Percentiles rank a stretch among this genome's conserved stretches.
phyloP scores from a whole-genome alignment of 2,888 invertebrate species.

The Acholoe squamosa region DNA sequence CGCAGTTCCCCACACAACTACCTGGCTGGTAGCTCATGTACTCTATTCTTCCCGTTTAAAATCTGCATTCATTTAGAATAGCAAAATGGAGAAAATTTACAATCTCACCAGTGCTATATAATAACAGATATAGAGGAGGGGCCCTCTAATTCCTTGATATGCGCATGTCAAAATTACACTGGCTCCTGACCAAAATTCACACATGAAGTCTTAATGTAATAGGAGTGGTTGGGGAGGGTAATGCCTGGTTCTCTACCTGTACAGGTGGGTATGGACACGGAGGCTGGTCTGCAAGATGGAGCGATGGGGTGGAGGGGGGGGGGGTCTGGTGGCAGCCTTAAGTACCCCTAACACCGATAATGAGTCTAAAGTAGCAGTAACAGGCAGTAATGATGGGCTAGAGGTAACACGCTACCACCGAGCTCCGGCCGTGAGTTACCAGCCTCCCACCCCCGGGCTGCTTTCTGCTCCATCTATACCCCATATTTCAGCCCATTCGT shows the following conservation, averaged over 20 bases:
- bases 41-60: too few species aligned
- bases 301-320: not conserved
- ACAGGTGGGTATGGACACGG: not conserved
- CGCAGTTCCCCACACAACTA: too few species aligned
- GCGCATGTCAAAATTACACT: too few species aligned
- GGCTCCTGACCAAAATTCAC: too few species aligned
- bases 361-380: conserved; percentile 30
- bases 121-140: too few species aligned
- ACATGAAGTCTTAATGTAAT: too few species aligned
- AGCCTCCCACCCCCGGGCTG: not conserved
- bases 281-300: not conserved
- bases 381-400: conserved; percentile 8
- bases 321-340: not conserved
- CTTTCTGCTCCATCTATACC: not conserved
- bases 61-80: too few species aligned
- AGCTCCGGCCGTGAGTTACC: not conserved
- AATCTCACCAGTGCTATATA: too few species aligned
- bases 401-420: conserved; percentile 35
- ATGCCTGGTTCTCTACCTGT: not conserved
- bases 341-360: conserved; percentile 26
- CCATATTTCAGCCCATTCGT: too few species aligned
- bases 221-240: not conserved
- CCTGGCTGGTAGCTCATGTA: too few species aligned
- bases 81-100: too few species aligned
- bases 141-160: too few species aligned